Percentiles rank a stretch among this genome's conserved stretches.
phyloP scores from a whole-genome alignment of 1,140 invertebrate species.

The Metopolophium dirhodum region DNA sequence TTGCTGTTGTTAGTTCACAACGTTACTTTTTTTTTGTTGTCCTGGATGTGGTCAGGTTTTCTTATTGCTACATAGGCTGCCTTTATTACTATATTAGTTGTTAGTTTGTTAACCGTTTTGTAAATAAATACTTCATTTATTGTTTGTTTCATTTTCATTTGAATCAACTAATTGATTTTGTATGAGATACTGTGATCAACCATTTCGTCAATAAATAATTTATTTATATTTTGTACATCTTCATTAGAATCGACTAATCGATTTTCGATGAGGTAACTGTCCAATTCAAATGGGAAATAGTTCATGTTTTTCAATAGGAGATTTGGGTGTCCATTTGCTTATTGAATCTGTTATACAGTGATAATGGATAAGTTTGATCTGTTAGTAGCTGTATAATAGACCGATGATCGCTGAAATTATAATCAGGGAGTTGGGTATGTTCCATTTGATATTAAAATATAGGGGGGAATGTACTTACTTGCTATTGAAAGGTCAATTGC shows the following conservation, averaged over 20 bases:
- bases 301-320: background rate
- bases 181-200: background rate
- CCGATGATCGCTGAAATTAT: background rate
- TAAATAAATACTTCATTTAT: background rate
- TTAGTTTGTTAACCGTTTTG: background rate
- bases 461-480: background rate
- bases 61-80: background rate
- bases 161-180: background rate
- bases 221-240: too few relatives aligned
- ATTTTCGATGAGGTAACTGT: background rate
- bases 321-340: background rate
- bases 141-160: background rate
- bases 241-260: background rate
- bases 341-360: background rate
- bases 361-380: too few relatives aligned
- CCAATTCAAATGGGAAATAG: background rate
- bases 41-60: background rate
- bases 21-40: background rate
- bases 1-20: too few relatives aligned
- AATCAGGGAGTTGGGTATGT: background rate
- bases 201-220: too few relatives aligned
- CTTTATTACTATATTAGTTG: background rate
- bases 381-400: too few relatives aligned
- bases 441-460: too few relatives aligned
- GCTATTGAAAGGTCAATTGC: too few relatives aligned